Percentiles rank a stretch among this genome's conserved stretches.
phyloP scores from a whole-genome alignment of 1,140 invertebrate genomes.

The Drosophila navojoa region DNA sequence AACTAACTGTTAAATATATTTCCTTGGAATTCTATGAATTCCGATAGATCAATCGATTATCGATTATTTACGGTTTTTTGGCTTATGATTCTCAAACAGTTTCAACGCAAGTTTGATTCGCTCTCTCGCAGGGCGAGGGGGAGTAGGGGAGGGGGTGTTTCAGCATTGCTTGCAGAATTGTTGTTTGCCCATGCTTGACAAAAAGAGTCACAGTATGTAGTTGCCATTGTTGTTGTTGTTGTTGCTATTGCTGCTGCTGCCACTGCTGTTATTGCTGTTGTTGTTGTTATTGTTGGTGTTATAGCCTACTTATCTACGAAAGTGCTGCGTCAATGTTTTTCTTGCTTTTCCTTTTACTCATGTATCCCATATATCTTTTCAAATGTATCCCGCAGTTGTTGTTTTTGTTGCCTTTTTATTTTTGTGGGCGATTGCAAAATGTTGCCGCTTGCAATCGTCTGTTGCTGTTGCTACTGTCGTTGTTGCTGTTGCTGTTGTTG shows the following conservation, averaged over 20 bases:
- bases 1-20: not conserved
- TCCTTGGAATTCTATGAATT: not conserved
- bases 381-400: slow-evolving; percentile 9
- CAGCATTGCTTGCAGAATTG: not conserved
- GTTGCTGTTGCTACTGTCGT: slow-evolving; percentile 26
- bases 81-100: slow-evolving; percentile 12
- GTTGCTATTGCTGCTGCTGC: slow-evolving; percentile 1
- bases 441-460: slow-evolving; percentile 43
- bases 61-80: not conserved
- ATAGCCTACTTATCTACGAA: slow-evolving; percentile 38
- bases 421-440: slow-evolving; percentile 52
- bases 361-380: slow-evolving; percentile 17
- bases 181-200: slow-evolving; percentile 4
- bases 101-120: not conserved
- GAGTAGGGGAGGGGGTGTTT: not conserved
- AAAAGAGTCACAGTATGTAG: not conserved
- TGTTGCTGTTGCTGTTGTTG: slow-evolving; percentile 26
- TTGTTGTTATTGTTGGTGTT: slow-evolving; percentile 32
- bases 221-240: slow-evolving; percentile 16
- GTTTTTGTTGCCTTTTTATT: not conserved
- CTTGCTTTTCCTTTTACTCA: slow-evolving; percentile 30
- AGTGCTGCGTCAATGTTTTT: slow-evolving; percentile 33
- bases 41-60: not conserved
- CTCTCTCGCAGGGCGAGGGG: too few relatives aligned
- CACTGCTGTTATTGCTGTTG: slow-evolving; percentile 1